Percentiles rank a stretch among this genome's conserved stretches.
Conservation (phyloP, 1,140 invertebrate species). For the Drosophila miranda region DNA sequence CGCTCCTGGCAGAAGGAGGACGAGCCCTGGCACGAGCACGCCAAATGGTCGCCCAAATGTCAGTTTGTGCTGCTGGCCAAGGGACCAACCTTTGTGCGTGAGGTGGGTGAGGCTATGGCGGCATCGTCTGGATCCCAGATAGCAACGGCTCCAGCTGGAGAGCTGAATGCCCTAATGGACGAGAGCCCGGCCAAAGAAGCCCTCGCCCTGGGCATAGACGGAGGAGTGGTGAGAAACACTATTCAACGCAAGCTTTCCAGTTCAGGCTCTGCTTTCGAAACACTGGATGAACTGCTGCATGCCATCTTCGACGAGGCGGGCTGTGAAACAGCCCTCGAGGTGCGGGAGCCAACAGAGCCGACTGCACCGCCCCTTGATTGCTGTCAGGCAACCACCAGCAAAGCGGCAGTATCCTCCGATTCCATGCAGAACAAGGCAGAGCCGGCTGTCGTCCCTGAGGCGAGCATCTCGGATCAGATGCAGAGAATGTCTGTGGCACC, state of each 20-base stretch:
- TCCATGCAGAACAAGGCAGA: conserved; percentile 1
- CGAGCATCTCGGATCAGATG: conserved; percentile 1
- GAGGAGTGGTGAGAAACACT: conserved; percentile 86
- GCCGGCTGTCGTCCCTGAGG: neutral
- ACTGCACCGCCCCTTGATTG: conserved; percentile 19
- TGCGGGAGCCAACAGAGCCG: conserved; percentile 38
- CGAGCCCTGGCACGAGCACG: conserved; percentile 95
- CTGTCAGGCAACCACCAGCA: conserved; percentile 58
- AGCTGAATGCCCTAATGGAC: conserved; percentile 82
- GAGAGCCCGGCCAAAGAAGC: conserved; percentile 85
- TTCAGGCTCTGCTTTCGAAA: conserved; percentile 84
- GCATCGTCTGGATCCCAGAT: conserved; percentile 25
- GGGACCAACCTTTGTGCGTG: conserved; percentile 89
- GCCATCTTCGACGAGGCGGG: conserved; percentile 85
- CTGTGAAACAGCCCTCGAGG: conserved; percentile 40
- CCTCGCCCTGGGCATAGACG: conserved; percentile 87
- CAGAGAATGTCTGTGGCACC: conserved; percentile 10
- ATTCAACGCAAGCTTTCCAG: conserved; percentile 77
- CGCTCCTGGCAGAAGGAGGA: conserved; percentile 93
- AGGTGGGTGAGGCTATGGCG: conserved; percentile 50
- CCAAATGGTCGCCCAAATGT: conserved; percentile 94
- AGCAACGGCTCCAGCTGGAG: conserved; percentile 24
- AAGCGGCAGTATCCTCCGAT: conserved; percentile 33
- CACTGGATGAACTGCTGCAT: conserved; percentile 87
- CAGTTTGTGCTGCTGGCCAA: conserved; percentile 90